Evolutionary conservation across 2,797 vertebrate genomes (phyloP), one percentile per base, ranked within the genome.

Genomic region (Amniataba percoides): DNA sequence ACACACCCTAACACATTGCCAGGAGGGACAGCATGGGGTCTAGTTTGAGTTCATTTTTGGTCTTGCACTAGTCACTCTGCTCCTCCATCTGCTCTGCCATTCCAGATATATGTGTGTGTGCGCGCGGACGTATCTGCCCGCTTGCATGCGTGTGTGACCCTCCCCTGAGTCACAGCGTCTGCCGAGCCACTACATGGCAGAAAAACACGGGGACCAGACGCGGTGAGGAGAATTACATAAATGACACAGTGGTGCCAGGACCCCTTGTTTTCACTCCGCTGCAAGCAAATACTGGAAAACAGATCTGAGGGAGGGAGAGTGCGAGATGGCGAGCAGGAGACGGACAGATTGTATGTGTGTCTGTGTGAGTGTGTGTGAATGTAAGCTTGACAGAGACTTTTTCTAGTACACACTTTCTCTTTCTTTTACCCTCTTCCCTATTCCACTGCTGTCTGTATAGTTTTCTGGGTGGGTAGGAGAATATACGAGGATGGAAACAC

Each of bases 31-130:
- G 71, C 80, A 80, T 53, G 59, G 65, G 74, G 78, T 88, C 66
- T 71, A 75, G 69, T 71, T 74, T 66, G 77, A 77, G 82, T 72
- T 85, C 61, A 83, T 77, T 80, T 87, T 88, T 86, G 72, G 86
- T 87, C 86, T 86, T 84, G 77, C 81, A 87, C 83, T 82, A 57
- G 74, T 75, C 77, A 59, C 82, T 86, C 83, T 82, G 85, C 62
- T 73, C 56, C 45, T 89, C 89, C 90, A 88, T 92, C 90, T 93
- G 90, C 65, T 93, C 79, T 79, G 43, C 25, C 65, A 46, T 88
- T 70, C 82, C 48, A 25, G 67, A 36, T 70, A 52, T 68, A 34
- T 74, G 45, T 64, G 67, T 65, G 52, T 39, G 27, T 46, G 21
- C 36, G 34, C 21, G 46, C 25, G n/a, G n/a, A 15, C 43, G n/a